Percentiles rank a stretch among this genome's conserved stretches.
Evolutionary conservation across 2,888 invertebrate genomes (phyloP).

Genomic region (Scaptodrosophila latifasciaeformis): DNA sequence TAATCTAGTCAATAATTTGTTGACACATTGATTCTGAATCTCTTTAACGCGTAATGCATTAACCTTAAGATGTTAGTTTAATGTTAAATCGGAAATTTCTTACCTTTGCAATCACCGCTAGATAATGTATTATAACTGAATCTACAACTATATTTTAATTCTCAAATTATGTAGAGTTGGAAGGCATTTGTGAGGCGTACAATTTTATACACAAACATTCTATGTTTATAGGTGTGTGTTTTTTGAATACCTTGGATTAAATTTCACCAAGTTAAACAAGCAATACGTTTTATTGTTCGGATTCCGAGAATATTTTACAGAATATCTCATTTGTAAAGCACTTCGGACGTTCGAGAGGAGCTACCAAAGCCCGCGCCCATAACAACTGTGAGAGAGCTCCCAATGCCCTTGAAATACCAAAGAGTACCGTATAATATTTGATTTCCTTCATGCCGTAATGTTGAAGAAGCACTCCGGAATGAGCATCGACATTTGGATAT

Average conservation of each 20-base stretch:
- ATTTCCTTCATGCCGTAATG: slow-evolving; percentile 88
- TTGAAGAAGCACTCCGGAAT: slow-evolving; percentile 87
- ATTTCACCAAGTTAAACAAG: no score
- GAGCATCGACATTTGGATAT: slow-evolving; percentile 92
- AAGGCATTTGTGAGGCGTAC: slow-evolving; percentile 13
- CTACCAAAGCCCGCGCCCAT: slow-evolving; percentile 84
- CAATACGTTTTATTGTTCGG: no score
- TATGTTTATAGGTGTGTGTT: no score
- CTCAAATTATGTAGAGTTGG: background rate
- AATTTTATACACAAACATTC: no score
- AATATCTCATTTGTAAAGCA: background rate
- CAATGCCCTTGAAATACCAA: slow-evolving; percentile 88
- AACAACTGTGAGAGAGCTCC: slow-evolving; percentile 85
- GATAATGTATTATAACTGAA: no score
- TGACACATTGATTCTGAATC: background rate
- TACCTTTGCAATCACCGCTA: no score
- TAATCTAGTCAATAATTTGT: background rate
- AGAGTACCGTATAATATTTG: slow-evolving; percentile 90
- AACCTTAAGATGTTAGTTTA: background rate
- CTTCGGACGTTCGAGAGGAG: slow-evolving; percentile 81
- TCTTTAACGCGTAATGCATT: background rate
- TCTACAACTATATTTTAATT: no score
- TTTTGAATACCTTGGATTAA: no score
- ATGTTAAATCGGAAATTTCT: slow-evolving; percentile 10
- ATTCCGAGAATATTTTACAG: no score